These are phyloP conservation scores for Bombus pyrosoma DNA, from an alignment of 1,140 invertebrate genomes.

Conservation along the genomic window DNA sequence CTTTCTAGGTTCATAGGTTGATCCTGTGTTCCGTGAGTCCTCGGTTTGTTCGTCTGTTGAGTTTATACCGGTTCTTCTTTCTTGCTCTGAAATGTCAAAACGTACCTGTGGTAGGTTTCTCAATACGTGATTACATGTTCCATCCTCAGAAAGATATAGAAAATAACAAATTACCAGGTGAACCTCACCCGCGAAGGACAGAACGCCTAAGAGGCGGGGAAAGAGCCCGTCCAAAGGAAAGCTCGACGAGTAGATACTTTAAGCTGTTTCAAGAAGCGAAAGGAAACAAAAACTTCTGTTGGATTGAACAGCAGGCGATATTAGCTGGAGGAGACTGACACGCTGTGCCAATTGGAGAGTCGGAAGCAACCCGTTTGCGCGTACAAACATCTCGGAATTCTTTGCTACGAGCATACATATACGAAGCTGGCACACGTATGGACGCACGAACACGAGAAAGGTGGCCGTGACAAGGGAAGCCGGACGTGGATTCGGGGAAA, in stretches of 20 bases:
- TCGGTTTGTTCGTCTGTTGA: neutral
- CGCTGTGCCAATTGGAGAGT: neutral
- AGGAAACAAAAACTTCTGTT: neutral
- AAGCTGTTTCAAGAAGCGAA: neutral
- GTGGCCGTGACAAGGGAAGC: constrained; percentile 17
- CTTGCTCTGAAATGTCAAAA: neutral
- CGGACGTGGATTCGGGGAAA: constrained; percentile 39
- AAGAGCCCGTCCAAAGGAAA: too few relatives aligned
- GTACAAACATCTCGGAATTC: constrained; percentile 23
- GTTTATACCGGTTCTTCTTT: neutral
- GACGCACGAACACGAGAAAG: constrained; percentile 21
- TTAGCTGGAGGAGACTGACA: neutral
- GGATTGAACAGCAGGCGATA: neutral
- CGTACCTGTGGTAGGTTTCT: too few relatives aligned
- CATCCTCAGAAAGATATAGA: too few relatives aligned
- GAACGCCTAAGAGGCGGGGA: neutral
- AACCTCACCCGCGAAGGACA: neutral
- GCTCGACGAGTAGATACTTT: neutral
- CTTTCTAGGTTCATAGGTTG: neutral
- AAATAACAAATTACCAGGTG: too few relatives aligned
- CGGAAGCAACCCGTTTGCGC: neutral
- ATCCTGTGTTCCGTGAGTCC: too few relatives aligned
- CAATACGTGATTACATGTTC: too few relatives aligned
- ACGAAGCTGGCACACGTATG: neutral
- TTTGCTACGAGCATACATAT: neutral